Evolutionary conservation across 2,888 invertebrate genomes (phyloP).

Genomic region (Osmoderma eremita): DNA sequence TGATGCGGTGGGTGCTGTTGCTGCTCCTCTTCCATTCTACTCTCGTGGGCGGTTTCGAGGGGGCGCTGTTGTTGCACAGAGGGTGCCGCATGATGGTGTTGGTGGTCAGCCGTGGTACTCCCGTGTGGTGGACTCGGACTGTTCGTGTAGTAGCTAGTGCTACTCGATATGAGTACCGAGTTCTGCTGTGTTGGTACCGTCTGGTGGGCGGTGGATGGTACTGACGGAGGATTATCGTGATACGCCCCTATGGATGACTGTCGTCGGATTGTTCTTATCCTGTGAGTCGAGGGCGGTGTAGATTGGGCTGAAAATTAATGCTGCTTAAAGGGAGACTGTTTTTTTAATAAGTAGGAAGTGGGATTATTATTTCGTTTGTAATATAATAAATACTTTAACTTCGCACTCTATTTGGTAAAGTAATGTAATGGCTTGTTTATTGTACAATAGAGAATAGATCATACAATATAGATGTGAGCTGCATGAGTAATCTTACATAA

Average conservation of each 20-base stretch:
- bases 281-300: conserved; percentile 69
- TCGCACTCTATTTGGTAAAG: no score
- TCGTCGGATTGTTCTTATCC: conserved; percentile 69
- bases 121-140: conserved; percentile 70
- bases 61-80: conserved; percentile 13
- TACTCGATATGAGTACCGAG: conserved; percentile 60
- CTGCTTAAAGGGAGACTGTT: neutral
- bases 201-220: conserved; percentile 52
- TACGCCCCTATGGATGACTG: conserved; percentile 72
- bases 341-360: no score
- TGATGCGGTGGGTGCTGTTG: conserved; percentile 33
- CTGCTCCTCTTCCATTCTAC: conserved; percentile 20
- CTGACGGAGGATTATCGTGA: conserved; percentile 64
- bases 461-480: no score
- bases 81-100: conserved; percentile 34
- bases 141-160: conserved; percentile 71
- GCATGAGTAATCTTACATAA: no score
- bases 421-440: no score
- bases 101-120: conserved; percentile 32
- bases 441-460: no score
- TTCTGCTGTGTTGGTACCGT: conserved; percentile 47
- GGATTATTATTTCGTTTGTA: no score
- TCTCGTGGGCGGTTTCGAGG: conserved; percentile 31
- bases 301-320: conserved; percentile 68
- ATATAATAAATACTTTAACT: no score